Percentiles rank a stretch among this genome's conserved stretches.
Evolutionary conservation across 2,113 vertebrate species (phyloP).

Genomic region (Corydoras sp.): DNA sequence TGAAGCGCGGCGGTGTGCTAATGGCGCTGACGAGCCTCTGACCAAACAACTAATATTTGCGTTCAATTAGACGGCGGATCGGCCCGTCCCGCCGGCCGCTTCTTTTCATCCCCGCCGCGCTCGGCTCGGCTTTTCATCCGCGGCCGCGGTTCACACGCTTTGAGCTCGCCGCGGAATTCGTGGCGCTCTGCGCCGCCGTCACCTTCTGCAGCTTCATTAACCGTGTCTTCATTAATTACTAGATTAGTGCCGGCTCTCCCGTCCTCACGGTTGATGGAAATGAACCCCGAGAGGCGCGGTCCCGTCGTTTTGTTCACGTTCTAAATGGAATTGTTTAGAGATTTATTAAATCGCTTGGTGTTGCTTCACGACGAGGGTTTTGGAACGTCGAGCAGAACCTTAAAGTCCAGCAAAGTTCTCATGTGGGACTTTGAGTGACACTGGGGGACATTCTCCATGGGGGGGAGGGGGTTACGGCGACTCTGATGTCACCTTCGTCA

Average conservation of each 20-base stretch:
- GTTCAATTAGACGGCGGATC: slow-evolving; percentile 46
- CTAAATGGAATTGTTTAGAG: too few relatives aligned
- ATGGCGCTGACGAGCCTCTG: slow-evolving; percentile 30
- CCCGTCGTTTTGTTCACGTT: too few relatives aligned
- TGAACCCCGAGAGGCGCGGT: too few relatives aligned
- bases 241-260: background rate
- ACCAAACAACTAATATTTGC: slow-evolving; percentile 49
- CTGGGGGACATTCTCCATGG: too few relatives aligned
- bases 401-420: too few relatives aligned
- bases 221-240: background rate
- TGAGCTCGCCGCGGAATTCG: slow-evolving; percentile 37
- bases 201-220: background rate
- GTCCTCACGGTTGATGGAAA: background rate
- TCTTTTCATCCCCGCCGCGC: slow-evolving; percentile 36
- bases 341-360: too few relatives aligned
- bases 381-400: too few relatives aligned
- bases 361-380: too few relatives aligned
- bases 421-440: too few relatives aligned
- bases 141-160: slow-evolving; percentile 30
- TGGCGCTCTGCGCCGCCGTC: slow-evolving; percentile 14
- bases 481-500: too few relatives aligned
- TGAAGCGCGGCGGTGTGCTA: slow-evolving; percentile 30
- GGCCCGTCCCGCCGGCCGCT: slow-evolving; percentile 26
- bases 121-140: slow-evolving; percentile 37
- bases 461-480: too few relatives aligned